Base-by-base conservation (phyloP, 2,888 invertebrate species). In the Parasteatoda lunata region DNA sequence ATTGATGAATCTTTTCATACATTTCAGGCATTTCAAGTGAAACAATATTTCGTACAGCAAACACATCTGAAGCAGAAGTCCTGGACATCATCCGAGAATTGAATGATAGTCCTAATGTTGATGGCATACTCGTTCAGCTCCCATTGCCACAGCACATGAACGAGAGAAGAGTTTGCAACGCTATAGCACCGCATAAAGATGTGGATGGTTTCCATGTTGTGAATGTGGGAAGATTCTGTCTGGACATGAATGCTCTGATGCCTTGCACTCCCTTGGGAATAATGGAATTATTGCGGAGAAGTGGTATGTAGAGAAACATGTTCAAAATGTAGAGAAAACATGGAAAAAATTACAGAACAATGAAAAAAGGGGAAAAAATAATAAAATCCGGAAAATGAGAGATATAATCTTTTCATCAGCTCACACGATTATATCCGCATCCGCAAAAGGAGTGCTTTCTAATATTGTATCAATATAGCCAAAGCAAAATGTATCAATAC, bases 141-240 rank as follows among this genome's bases (percentile, higher is more conserved):
- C 97, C 97, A 0, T 93, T 98, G 66, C 97, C 97, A 0, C 92
- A 93, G 1, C 94, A 88, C 79, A 83, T 88, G 88, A 84, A 84
- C 65, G 79, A 83, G 15, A 66, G 89, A n/a, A 94, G 93, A 90
- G 93, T 96, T 11, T 97, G 96, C 91, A 96, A 97, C 93, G 94
- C 96, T 0, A 95, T 98, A 0, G 92, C 93, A 54, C 95, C 95
- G 0, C 93, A 93, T 49, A 98, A 98, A 92, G 97, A 98, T 93
- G 97, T 98, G 0, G 97, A 98, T 92, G 97, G 97, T 0, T 97
- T 97, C 91, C 96, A 96, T 92, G 94, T 95, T 85, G 93, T 94
- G 13, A 97, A 97, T 92, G 94, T 97, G 78, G 97, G 97, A 6
- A 94, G 95, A 90, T 93, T 91, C 82, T 92, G 91, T 88, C 90